These are phyloP conservation scores for Eulemur mongoz DNA, from an alignment of 2,797 vertebrate genomes.

Conservation along the genomic window DNA sequence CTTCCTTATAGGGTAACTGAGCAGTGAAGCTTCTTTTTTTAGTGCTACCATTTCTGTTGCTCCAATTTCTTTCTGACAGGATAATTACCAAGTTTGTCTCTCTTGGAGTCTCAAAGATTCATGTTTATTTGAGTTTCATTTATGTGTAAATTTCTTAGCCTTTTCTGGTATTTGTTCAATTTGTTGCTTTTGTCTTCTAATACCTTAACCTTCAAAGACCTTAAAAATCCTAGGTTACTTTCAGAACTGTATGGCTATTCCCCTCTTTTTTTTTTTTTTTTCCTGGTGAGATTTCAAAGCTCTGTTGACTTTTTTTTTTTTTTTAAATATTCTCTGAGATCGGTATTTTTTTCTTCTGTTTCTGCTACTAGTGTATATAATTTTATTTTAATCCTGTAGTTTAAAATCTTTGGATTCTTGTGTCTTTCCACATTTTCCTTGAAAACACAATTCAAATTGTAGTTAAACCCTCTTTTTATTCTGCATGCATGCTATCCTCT, in stretches of 20 bases:
- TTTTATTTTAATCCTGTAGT: background rate
- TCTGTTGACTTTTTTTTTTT: background rate
- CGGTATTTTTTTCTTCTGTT: background rate
- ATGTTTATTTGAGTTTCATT: slow-evolving; percentile 52
- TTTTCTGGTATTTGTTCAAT: slow-evolving; percentile 53
- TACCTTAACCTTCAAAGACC: slow-evolving; percentile 1
- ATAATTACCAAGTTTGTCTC: slow-evolving; percentile 47
- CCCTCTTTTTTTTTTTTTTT: background rate
- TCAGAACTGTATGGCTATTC: background rate
- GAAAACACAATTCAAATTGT: background rate
- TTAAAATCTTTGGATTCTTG: background rate
- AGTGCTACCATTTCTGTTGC: slow-evolving; percentile 23
- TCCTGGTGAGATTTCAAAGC: background rate
- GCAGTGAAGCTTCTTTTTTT: background rate
- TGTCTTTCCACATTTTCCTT: background rate
- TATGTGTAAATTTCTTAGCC: background rate
- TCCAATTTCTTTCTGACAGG: slow-evolving; percentile 55
- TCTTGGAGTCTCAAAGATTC: slow-evolving; percentile 15
- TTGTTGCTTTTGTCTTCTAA: slow-evolving; percentile 14
- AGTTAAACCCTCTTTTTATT: background rate
- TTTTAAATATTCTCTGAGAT: background rate
- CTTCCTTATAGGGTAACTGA: slow-evolving; percentile 11
- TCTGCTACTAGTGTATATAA: background rate
- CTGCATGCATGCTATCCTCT: background rate
- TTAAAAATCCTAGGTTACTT: background rate